Base-by-base conservation (phyloP, 1,140 invertebrate genomes). In the Zeugodacus cucurbitae region DNA sequence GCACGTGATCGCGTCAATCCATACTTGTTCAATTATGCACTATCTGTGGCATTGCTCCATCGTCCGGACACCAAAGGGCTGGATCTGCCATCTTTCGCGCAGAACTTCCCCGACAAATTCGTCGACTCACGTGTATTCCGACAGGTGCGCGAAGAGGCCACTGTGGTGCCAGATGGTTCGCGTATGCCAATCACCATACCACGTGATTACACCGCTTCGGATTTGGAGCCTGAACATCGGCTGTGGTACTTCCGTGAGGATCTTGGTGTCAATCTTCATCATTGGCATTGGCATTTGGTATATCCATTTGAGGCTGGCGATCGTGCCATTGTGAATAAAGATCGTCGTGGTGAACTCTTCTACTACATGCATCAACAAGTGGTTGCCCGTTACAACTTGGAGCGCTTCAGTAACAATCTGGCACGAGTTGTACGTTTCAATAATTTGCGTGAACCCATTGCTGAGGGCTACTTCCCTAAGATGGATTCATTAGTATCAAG, bases 261-360 rank as follows among this genome's bases (percentile, higher is more conserved):
- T 92, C 93, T 96, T 88, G 96, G 96, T 89, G 94, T 97, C 90
- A 97, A 97, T 92, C 94, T 96, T 2, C 96, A 96, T 92, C 96
- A 98, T 90, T 98, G 97, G 97, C 97, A 98, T 93, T 97, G 95
- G 97, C 97, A 97, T 93, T 93, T 97, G 88, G 96, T 97, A 2
- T 97, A 97, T 90, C 96, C 97, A 1, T 96, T 96, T 90, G 95
- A 96, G 88, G 95, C 95, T 2, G 91, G 94, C 20, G 93, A 94
- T 74, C 93, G 93, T 29, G 90, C 92, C 62, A 94, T 96, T 64
- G 96, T 96, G 2, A 93, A 94, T 90, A 96, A 96, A 91, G 96
- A 97, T 93, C 92, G 96, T 44, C 94, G 96, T 32, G 96, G 96
- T 2, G 96, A 97, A 91, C 94, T 97, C 1, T 97, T 97, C 94